Evolutionary conservation across 2,797 vertebrate genomes (phyloP), one percentile per base, ranked within the genome.

Genomic region (Pseudochirops corinnae): DNA sequence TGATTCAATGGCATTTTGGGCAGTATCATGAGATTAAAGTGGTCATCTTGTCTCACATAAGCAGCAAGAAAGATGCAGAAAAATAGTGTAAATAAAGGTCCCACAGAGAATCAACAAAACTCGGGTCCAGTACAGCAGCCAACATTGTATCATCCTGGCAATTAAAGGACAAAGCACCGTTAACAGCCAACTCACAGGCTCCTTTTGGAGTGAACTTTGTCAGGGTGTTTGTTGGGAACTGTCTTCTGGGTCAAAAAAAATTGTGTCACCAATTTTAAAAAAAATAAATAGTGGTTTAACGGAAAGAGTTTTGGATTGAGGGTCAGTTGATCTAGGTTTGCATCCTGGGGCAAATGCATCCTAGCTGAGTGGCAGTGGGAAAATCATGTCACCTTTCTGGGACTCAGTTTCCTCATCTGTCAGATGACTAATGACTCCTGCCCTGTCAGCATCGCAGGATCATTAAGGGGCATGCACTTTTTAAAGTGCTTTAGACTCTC

Each of bases 11-110:
- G 58, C 58, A 26, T 33, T 90, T 95, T 39, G 33, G 56, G 55
- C 24, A 91, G 46, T 57, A 56, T 52, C 91, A 46, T 94, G 94
- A 95, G 24, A 53, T 5, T 92, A 55, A 92, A 95, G 28, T 3
- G 87, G 13, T 5, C 1, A 46, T 94, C 53, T 39, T n/a, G 95
- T 93, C 33, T 95, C 82, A 58, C 18, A 82, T 21, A 46, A 24
- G 6, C 67, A 82, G 39, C n/a, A 46, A 82, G n/a, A 82, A 82
- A 18, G 7, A 39, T 74, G n/a, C 29, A 24, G 16, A 4, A 74
- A 2, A 82, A 82, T 16, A 24, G n/a, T 46, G 7, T 82, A 24
- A 39, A 46, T 82, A 46, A 82, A 46, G n/a, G n/a, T 39, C 18
- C 39, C n/a, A 24, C 67, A 74, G 62, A 74, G 62, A 74, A 39